phyloP scores from a whole-genome alignment of 1,140 invertebrate species.

The Coenobita brevimanus region DNA sequence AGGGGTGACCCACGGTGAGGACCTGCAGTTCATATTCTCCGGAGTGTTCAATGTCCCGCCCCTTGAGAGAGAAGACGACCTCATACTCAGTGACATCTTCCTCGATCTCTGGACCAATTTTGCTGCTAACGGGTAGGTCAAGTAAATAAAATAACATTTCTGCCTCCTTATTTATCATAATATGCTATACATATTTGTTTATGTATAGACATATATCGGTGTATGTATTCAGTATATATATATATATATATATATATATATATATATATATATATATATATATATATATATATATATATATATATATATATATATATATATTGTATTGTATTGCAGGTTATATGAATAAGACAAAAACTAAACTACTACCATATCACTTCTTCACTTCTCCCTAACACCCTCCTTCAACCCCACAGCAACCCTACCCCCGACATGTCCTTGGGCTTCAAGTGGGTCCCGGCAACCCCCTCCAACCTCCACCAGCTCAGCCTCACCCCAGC shows the following conservation, averaged over 20 bases:
- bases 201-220: too few species aligned
- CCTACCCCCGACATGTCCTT: neutral
- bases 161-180: too few species aligned
- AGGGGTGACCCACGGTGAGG: neutral
- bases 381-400: too few species aligned
- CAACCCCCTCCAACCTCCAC: neutral
- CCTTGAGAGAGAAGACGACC: neutral
- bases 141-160: neutral
- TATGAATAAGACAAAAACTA: too few species aligned
- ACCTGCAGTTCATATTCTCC: neutral
- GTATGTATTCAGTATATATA: too few species aligned
- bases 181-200: too few species aligned
- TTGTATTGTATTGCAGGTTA: too few species aligned
- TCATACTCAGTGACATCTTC: neutral
- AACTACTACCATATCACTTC: too few species aligned
- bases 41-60: neutral
- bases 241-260: too few species aligned
- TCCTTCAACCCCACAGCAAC: neutral
- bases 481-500: neutral
- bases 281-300: too few species aligned
- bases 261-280: too few species aligned
- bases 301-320: too few species aligned
- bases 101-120: neutral
- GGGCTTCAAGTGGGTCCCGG: slow-evolving; percentile 5
- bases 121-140: neutral